phyloP scores from a whole-genome alignment of 2,888 invertebrate genomes.

The Amaurobius ferox region DNA sequence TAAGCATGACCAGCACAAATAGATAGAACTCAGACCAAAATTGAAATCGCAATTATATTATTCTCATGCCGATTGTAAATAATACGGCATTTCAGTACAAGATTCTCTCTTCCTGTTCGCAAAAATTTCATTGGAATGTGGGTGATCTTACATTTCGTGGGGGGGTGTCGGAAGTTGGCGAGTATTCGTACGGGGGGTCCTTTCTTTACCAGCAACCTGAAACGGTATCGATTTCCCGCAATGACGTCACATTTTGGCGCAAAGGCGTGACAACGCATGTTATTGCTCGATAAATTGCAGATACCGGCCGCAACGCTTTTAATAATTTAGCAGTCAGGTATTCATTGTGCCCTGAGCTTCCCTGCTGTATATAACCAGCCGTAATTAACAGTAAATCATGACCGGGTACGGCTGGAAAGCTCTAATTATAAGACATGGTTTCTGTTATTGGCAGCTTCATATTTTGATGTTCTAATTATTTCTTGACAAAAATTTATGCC shows the following conservation, averaged over 20 bases:
- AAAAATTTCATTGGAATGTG: constrained; percentile 8
- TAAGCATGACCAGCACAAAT: too few relatives aligned
- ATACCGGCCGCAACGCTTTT: constrained; percentile 70
- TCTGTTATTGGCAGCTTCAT: constrained; percentile 61
- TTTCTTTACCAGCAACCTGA: constrained; percentile 63
- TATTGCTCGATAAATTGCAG: constrained; percentile 72
- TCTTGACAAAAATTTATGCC: constrained; percentile 39
- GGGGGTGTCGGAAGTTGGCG: constrained; percentile 3
- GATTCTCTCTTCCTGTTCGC: not conserved
- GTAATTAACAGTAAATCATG: constrained; percentile 70
- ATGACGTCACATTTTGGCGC: constrained; percentile 72
- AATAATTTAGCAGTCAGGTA: constrained; percentile 70
- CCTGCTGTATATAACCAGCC: constrained; percentile 57
- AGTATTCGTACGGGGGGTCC: constrained; percentile 17
- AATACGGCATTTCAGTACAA: not conserved
- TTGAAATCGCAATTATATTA: too few relatives aligned
- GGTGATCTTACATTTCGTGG: constrained; percentile 9
- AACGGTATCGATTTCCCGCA: constrained; percentile 71
- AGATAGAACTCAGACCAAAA: too few relatives aligned
- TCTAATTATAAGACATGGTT: constrained; percentile 62
- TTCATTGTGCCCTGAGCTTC: constrained; percentile 50
- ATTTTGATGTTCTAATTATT: constrained; percentile 65
- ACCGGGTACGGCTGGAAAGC: constrained; percentile 37
- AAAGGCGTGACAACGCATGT: constrained; percentile 72
- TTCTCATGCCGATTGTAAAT: not conserved